Evolutionary conservation across 2,888 invertebrate genomes (phyloP), one percentile per base, ranked within the genome.

Genomic region (Embidobia sp.): DNA sequence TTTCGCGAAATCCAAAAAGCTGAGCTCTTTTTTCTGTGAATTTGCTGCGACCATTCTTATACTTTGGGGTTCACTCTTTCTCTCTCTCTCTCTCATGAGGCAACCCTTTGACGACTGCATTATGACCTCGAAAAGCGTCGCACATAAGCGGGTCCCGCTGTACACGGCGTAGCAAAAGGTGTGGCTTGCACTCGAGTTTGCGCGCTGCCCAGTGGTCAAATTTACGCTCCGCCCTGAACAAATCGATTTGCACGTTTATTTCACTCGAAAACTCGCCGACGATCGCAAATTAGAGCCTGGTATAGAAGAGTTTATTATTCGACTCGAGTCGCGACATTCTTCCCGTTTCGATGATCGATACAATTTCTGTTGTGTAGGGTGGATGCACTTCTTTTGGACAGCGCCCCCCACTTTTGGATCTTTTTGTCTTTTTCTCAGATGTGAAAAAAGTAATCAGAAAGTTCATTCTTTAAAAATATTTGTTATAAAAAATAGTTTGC

Each of bases 121-220:
- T 64, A 26, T 59, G 55, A 67, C 46, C 69, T 64, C 72, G 33
- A 55, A 51, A 80, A 72, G 73, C 74, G 77, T 79, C 77, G 78
- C 27, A 55, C 40, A 72, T 40, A 15, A 69, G 46, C 61, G 11
- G 16, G 35, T 26, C 33, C 44, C 13, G 22, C 22, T 8, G 37
- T 10, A 64, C 51, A 49, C 63, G 59, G 49, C 55, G 18, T 27
- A 46, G 77, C 42, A 72, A 83, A 84, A 86, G 86, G 86, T 84
- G 86, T 84, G 85, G 86, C 85, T 76, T 83, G 51, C 4, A 77
- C n/a, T 78, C 74, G 86, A 82, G 85, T 80, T 85, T 87, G 86
- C 85, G 86, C 88, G 80, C 81, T 86, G 85, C 84, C 84, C 87
- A 86, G 80, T 88, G 88, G 88, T 89, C 88, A 89, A 85, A 85